Evolutionary conservation across 2,113 vertebrate genomes (phyloP), one percentile per base, ranked within the genome.

Genomic region (Capricornis sumatraensis): DNA sequence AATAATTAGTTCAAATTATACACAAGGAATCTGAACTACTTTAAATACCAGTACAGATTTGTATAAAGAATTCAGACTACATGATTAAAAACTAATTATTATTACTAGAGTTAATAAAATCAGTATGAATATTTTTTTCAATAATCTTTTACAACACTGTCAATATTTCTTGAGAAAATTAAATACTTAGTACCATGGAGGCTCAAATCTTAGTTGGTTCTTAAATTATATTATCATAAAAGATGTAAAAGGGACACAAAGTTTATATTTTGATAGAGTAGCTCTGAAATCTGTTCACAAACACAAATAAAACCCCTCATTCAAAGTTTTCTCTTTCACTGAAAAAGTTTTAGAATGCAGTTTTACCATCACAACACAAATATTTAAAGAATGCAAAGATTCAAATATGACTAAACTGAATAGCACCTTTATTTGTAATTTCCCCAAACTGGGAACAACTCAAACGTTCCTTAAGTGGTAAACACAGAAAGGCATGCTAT

Each of bases 41-140:
- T 97, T 93, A 16, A 74, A 74, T 84, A 57, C 13, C 1, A 87
- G 2, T 79, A 76, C 16, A 67, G 53, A 94, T 43, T 87, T 96
- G 89, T 96, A 81, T 7, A 64, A 93, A 96, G n/a, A 93, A 50
- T 89, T 94, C 74, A 78, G 43, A 92, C 9, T 16, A 87, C 23
- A 87, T 78, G 95, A 94, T 92, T 96, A 57, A 93, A 92, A 92
- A 57, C 28, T 17, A 93, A 94, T 85, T 86, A 57, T 91, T 64
- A 88, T 12, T 79, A 23, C 85, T 57, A 82, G 17, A 95, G 7
- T 88, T 64, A 89, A 60, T 81, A 43, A 84, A 93, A 40, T 74
- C 12, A 87, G 30, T 55, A 78, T 19, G 76, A 93, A 53, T 87
- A 83, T 74, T 91, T 84, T 43, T 81, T 89, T 79, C 57, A 94